A percentile compares a stretch with the other conserved stretches of the same genome.
These are phyloP conservation scores for Mechanitis mazaeus DNA, from an alignment of 2,888 invertebrate species.

Conservation along the genomic window DNA sequence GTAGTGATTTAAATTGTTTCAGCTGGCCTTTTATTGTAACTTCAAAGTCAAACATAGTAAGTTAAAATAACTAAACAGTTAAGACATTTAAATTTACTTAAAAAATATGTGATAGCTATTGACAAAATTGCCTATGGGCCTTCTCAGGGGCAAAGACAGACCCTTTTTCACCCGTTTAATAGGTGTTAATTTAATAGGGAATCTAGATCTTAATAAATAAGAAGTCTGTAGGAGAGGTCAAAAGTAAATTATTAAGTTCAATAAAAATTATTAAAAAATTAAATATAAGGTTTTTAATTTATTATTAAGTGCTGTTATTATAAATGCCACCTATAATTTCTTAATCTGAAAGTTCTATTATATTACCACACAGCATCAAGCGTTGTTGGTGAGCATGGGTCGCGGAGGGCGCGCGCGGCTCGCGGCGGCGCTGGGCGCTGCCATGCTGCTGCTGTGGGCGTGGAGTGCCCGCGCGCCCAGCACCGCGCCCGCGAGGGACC, in stretches of 20 bases:
- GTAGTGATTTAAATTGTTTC: not conserved
- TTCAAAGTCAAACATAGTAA: not conserved
- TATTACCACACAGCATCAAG: constrained; percentile 35
- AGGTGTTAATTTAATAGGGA: no score
- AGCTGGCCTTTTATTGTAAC: not conserved
- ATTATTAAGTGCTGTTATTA: no score
- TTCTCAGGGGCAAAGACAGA: no score
- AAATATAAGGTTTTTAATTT: no score
- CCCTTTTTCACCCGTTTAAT: no score
- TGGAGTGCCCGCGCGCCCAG: constrained; percentile 8
- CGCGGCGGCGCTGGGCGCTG: constrained; percentile 26
- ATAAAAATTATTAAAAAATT: no score
- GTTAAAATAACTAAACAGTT: not conserved
- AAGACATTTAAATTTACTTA: not conserved
- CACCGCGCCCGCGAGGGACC: constrained; percentile 9
- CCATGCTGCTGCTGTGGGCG: constrained; percentile 19
- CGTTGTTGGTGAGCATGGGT: constrained; percentile 41
- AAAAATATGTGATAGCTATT: not conserved
- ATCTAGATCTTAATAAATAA: no score
- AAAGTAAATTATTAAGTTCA: no score
- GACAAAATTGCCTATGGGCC: no score
- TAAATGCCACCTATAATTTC: no score
- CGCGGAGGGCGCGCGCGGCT: constrained; percentile 37
- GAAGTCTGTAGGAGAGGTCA: no score
- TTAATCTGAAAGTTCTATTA: not conserved